Evolutionary conservation across 2,113 vertebrate genomes (phyloP), one percentile per base, ranked within the genome.

Genomic region (Nicator chloris): DNA sequence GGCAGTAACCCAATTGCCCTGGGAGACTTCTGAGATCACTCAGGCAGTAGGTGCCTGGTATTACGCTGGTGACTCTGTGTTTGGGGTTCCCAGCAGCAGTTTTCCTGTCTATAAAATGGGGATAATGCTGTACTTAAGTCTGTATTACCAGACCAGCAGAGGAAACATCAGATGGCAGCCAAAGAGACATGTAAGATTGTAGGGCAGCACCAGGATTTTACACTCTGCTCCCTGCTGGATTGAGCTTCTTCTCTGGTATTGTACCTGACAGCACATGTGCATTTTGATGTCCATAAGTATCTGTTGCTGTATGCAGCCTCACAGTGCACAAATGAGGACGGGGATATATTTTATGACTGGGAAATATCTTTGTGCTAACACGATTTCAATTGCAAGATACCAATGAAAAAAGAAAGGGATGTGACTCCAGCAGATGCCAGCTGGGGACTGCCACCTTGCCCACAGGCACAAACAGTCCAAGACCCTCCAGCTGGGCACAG

Each of bases 151-250:
- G 40, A 54, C 17, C 65, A 51, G 71, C 28, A 45, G 35, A 56
- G 40, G 24, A 64, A 61, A 61, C n/a, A 24, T 12, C 61, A 71
- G 68, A 24, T 22, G 16, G 16, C 35, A 81, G 50, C 39, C 49
- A 66, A 68, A 44, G 10, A 23, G 47, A 13, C 0, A 0, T 7
- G 10, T 11, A 23, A 40, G 40, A n/a, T 1, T 12, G 4, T 18
- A 24, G 42, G 66, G 53, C 42, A 35, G 37, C 50, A 33, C 14
- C 21, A 13, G 4, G 30, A 54, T n/a, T 73, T 59, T 51, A 14
- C 18, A 8, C 30, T 37, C n/a, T 5, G 7, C 42, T 69, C 39
- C 30, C 35, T 31, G 64, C 60, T 81, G 9, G 13, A 17, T 6
- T 5, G 21, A 66, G 10, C 30, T 60, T 57, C 37, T 30, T 20